Base-by-base conservation (phyloP, 1,140 invertebrate species). In the Drosophila navojoa region DNA sequence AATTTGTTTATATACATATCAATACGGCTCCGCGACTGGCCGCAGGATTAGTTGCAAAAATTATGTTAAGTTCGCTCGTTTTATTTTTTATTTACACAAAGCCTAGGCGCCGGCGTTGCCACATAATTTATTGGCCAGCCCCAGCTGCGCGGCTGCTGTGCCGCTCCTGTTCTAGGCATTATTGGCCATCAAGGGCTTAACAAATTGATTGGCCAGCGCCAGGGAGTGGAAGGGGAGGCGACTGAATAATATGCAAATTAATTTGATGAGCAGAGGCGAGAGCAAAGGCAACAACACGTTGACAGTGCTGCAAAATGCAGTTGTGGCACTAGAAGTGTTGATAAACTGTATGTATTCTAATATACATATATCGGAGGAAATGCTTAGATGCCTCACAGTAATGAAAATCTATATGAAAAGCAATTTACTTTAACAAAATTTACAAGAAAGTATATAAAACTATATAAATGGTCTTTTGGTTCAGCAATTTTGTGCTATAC, bases 1-100 rank as follows among this genome's bases (percentile, higher is more conserved):
- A 87, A 87, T 87, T 78, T 76, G 86, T 86, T 87, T 86, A 74
- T 72, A 86, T 87, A 86, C 71, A 87, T 87, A 86, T 86, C 81
- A 86, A 87, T 87, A 71, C 63, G 76, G 57, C 67, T 61, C 16
- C 69, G 19, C 35, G 29, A 60, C 64, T 42, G 50, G 79, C 79
- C 82, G 78, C 82, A 62, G 81, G 81, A 81, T 86, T 86, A 86
- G 78, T 84, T 78, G 82, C 82, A 87, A 71, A 86, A 85, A 86
- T 86, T 81, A 86, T 86, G 82, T 87, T 85, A 71, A 69, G 71
- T 73, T 73, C 35, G 10, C 42, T 38, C 35, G 35, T 60, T 47
- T 71, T 67, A 66, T 9, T 29, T 52, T 25, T 29, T 52, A 27
- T 52, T 52, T n/a, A 27, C 25, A 27, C 29, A 81, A 86, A 81